phyloP scores from a whole-genome alignment of 2,113 vertebrate genomes.

The Thryonomys swinderianus region DNA sequence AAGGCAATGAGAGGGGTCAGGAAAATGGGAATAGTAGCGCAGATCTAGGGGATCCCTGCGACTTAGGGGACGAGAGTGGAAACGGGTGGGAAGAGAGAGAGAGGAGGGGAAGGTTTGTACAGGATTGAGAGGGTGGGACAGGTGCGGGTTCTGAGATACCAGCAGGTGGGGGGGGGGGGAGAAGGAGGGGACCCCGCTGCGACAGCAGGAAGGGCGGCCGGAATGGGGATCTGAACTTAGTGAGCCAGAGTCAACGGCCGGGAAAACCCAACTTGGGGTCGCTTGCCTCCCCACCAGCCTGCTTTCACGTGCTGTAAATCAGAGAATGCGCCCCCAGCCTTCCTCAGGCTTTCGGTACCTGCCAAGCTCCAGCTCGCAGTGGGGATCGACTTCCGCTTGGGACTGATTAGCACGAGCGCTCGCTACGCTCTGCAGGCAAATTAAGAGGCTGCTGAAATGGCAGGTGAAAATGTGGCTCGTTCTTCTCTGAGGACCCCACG shows the following conservation, averaged over 20 bases:
- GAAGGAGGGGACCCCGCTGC: too few relatives aligned
- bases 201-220: background rate
- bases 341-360: fast-evolving
- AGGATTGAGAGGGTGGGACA: background rate
- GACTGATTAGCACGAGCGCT: background rate
- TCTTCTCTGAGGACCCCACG: background rate
- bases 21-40: background rate
- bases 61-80: background rate
- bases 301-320: background rate
- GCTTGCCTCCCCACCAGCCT: background rate
- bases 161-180: fast-evolving
- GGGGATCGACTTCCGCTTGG: background rate
- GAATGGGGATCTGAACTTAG: background rate
- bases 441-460: background rate
- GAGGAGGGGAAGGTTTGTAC: fast-evolving
- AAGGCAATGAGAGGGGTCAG: background rate
- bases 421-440: background rate
- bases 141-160: background rate
- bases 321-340: background rate
- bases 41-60: too few relatives aligned
- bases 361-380: background rate
- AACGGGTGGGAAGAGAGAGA: too few relatives aligned
- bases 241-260: background rate
- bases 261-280: background rate
- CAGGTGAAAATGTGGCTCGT: background rate